phyloP scores from a whole-genome alignment of 92 coral and sea anemone genomes.

The Epizoanthus illoricatus region DNA sequence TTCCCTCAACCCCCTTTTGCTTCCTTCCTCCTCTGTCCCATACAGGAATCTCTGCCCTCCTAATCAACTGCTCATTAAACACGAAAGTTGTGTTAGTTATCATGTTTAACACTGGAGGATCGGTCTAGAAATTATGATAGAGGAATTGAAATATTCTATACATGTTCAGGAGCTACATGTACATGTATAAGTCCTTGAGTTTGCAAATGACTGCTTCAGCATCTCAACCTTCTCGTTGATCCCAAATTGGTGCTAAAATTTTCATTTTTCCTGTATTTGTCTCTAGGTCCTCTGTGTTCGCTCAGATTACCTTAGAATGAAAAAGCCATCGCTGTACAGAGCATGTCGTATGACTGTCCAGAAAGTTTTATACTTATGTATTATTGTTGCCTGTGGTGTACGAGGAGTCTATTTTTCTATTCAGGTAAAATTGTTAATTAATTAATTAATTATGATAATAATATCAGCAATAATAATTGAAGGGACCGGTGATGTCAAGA shows the following conservation, averaged over 20 bases:
- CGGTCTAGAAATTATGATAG: too few relatives aligned
- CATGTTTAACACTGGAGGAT: too few relatives aligned
- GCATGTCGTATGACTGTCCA: constrained; percentile 97
- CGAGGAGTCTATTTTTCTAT: constrained; percentile 91
- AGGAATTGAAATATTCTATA: too few relatives aligned
- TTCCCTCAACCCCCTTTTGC: too few relatives aligned
- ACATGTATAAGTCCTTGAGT: too few relatives aligned
- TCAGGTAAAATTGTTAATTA: constrained; percentile 56
- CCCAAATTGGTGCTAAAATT: not conserved
- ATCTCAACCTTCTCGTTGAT: too few relatives aligned
- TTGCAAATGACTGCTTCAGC: too few relatives aligned
- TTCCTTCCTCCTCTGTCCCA: too few relatives aligned
- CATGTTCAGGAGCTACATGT: too few relatives aligned
- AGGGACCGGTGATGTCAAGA: not conserved
- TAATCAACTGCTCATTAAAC: too few relatives aligned
- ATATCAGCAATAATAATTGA: not conserved
- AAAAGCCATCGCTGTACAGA: constrained; percentile 73
- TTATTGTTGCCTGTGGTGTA: constrained; percentile 93
- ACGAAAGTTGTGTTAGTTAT: too few relatives aligned
- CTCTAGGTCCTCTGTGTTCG: constrained; percentile 80
- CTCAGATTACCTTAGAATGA: constrained; percentile 74
- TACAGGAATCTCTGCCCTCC: too few relatives aligned
- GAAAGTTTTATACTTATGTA: constrained; percentile 83
- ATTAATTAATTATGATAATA: not conserved
- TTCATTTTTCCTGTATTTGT: not conserved